These are phyloP conservation scores for Mus caroli DNA, from an alignment of 2,797 vertebrate species.

Conservation along the genomic window DNA sequence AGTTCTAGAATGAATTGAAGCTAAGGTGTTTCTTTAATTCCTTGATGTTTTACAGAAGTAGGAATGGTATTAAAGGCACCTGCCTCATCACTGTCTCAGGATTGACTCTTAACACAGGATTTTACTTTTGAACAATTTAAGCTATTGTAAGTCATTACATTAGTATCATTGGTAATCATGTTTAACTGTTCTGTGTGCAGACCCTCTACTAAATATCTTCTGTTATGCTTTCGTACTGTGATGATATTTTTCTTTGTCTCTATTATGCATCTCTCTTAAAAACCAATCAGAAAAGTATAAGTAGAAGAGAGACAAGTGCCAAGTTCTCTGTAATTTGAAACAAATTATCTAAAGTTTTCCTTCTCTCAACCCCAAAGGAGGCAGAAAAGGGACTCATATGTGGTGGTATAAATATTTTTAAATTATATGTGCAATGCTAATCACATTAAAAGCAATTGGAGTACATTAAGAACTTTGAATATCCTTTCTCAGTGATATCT, in stretches of 20 bases:
- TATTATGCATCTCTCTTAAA: background rate
- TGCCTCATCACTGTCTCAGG: background rate
- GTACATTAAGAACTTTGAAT: slow-evolving; percentile 50
- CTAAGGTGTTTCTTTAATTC: background rate
- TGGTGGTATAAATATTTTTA: background rate
- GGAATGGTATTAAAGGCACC: background rate
- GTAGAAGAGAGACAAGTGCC: background rate
- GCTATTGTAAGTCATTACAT: background rate
- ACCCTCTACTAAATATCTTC: background rate
- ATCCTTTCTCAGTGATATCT: background rate
- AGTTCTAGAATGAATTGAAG: background rate
- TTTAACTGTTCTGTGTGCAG: background rate
- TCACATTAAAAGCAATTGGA: background rate
- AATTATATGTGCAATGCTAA: slow-evolving; percentile 6
- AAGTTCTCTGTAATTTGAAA: background rate
- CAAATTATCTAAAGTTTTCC: background rate
- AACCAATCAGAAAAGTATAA: background rate
- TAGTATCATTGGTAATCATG: background rate
- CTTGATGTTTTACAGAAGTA: background rate
- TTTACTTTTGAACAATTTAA: slow-evolving; percentile 15
- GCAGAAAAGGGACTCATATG: background rate
- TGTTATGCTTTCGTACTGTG: background rate
- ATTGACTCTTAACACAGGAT: background rate
- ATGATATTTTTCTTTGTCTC: background rate
- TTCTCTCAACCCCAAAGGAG: background rate